phyloP scores from a whole-genome alignment of 2,113 vertebrate species.

The Epinephelus fuscoguttatus region DNA sequence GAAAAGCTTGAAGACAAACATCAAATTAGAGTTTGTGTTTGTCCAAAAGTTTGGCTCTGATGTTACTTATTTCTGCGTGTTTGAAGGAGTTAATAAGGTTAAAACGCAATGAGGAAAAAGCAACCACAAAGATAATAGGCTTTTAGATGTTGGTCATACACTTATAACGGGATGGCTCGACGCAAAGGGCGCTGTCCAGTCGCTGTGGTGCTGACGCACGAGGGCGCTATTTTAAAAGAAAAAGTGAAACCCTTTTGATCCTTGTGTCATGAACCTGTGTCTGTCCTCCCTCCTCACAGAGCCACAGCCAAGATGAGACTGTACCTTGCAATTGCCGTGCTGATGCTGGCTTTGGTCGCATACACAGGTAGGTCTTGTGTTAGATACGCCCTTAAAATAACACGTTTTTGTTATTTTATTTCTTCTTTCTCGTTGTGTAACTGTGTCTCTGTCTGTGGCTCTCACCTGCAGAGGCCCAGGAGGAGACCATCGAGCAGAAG shows the following conservation, averaged over 20 bases:
- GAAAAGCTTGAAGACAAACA: too few relatives aligned
- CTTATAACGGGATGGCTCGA: neutral
- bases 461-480: constrained; percentile 76
- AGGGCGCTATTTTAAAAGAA: neutral
- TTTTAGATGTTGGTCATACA: neutral
- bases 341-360: constrained; percentile 82
- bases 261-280: neutral
- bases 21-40: too few relatives aligned
- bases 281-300: constrained; percentile 9
- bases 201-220: constrained; percentile 37
- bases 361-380: constrained; percentile 75
- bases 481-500: constrained; percentile 13
- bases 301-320: constrained; percentile 79
- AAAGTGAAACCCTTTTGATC: neutral
- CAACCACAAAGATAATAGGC: too few relatives aligned
- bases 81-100: too few relatives aligned
- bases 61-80: too few relatives aligned
- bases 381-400: too few relatives aligned
- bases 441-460: neutral
- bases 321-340: constrained; percentile 78
- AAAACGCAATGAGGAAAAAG: neutral
- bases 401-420: fast-evolving
- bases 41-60: too few relatives aligned
- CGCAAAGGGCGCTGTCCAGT: constrained; percentile 41
- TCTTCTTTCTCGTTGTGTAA: neutral